These are phyloP conservation scores for Carollia perspicillata DNA, from an alignment of 2,113 vertebrate genomes.

Conservation along the genomic window DNA sequence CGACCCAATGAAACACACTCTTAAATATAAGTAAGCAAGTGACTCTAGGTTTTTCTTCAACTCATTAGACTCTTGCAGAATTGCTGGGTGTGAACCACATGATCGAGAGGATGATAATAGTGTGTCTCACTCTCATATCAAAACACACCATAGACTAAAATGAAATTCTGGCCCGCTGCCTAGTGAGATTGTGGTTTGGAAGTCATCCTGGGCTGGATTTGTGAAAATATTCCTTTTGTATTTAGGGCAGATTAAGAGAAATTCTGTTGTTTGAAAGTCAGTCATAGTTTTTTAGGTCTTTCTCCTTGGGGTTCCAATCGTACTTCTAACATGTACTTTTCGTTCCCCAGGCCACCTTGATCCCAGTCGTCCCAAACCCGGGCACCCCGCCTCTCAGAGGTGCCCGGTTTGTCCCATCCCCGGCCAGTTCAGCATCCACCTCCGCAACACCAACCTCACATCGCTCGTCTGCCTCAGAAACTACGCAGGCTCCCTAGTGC, in stretches of 20 bases:
- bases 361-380: background rate
- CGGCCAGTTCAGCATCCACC: background rate
- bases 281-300: background rate
- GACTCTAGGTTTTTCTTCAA: background rate
- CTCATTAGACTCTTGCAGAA: background rate
- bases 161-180: background rate
- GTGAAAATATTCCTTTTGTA: background rate
- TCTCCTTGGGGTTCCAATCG: background rate
- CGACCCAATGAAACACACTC: background rate
- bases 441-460: background rate
- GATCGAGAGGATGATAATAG: background rate
- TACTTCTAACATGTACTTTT: background rate
- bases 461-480: background rate
- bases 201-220: background rate
- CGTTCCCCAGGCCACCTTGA: background rate
- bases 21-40: background rate
- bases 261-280: background rate
- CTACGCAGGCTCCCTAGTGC: background rate
- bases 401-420: background rate
- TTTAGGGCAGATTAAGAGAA: background rate
- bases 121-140: background rate
- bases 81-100: background rate
- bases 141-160: background rate
- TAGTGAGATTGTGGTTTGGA: background rate
- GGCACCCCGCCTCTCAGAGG: fast-evolving